A percentile compares a stretch with the other conserved stretches of the same genome.
These are phyloP conservation scores for Polia nebulosa DNA, from an alignment of 2,888 invertebrate species.

Conservation along the genomic window DNA sequence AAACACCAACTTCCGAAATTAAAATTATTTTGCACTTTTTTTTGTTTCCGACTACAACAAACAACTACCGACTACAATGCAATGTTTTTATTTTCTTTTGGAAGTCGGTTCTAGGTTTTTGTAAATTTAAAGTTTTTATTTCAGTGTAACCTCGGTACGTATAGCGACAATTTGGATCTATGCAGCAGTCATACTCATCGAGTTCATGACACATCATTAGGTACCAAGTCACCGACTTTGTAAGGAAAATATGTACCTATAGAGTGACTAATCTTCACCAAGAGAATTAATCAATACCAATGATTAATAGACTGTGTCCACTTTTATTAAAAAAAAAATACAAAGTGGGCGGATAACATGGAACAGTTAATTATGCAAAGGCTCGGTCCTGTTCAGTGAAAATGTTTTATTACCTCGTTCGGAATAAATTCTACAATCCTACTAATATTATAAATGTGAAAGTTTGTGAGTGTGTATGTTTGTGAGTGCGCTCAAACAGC, in stretches of 20 bases:
- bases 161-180: constrained; percentile 10
- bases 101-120: too few species aligned
- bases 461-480: too few species aligned
- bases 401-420: constrained; percentile 10
- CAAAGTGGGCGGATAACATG: constrained; percentile 8
- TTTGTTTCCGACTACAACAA: too few species aligned
- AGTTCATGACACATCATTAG: constrained; percentile 33
- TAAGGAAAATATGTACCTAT: constrained; percentile 15
- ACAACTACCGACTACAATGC: too few species aligned
- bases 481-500: too few species aligned
- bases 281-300: constrained; percentile 21
- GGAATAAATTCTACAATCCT: too few species aligned
- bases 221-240: background rate
- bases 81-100: too few species aligned
- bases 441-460: too few species aligned
- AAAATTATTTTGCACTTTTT: too few species aligned
- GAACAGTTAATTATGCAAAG: constrained; percentile 23
- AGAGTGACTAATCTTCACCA: constrained; percentile 30
- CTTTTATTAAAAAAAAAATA: constrained; percentile 21
- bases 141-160: constrained; percentile 18
- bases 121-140: too few species aligned
- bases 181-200: constrained; percentile 28
- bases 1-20: too few species aligned
- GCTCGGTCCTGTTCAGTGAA: background rate
- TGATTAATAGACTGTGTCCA: constrained; percentile 25